phyloP scores from a whole-genome alignment of 92 coral and sea anemone species.

The Zoanthus sociatus region DNA sequence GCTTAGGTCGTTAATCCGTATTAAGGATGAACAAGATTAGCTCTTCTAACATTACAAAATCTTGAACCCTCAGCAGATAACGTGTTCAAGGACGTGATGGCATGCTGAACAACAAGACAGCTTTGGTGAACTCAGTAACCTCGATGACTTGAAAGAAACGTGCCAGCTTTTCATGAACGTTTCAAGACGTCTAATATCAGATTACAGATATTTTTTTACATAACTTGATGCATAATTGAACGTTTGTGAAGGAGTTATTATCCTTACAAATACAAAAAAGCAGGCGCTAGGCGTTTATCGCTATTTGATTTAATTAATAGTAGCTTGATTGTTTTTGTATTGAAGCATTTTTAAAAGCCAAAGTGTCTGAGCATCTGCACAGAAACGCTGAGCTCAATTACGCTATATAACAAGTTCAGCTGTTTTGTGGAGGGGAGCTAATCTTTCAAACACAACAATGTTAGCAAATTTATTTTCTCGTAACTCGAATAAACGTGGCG shows the following conservation, averaged over 20 bases:
- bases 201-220: neutral
- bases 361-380: conserved; percentile 12
- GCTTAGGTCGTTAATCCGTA: conserved; percentile 27
- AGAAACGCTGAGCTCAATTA: neutral
- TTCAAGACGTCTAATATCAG: neutral
- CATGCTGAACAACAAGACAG: neutral
- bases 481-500: too few species aligned
- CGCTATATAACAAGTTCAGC: conserved; percentile 9
- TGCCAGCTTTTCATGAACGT: neutral
- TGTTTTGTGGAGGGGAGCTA: neutral
- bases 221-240: neutral
- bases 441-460: neutral
- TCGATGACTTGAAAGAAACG: conserved; percentile 31
- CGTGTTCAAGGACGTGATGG: conserved; percentile 10
- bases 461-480: too few species aligned
- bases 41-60: conserved; percentile 1
- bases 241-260: neutral
- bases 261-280: too few species aligned
- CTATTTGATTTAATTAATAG: neutral
- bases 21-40: conserved; percentile 27
- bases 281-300: conserved; percentile 30
- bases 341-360: conserved; percentile 15
- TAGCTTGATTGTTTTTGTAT: conserved; percentile 10
- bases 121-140: conserved; percentile 2
- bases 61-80: conserved; percentile 7